phyloP scores from a whole-genome alignment of 2,888 invertebrate species.

The Meganola albula region DNA sequence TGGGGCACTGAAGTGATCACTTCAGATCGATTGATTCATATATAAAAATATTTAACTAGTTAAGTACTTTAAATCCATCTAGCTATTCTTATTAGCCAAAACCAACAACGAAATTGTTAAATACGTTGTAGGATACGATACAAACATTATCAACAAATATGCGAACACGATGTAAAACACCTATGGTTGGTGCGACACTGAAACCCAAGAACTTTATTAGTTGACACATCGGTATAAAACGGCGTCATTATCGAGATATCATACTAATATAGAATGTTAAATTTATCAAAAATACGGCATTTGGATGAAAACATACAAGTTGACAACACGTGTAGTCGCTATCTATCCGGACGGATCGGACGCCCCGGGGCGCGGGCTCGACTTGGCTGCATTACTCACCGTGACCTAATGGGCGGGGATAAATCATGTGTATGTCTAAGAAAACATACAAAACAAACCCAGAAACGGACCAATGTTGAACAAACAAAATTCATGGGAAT shows the following conservation, averaged over 20 bases:
- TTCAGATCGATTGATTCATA: too few relatives aligned
- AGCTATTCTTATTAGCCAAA: too few relatives aligned
- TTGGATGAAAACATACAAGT: slow-evolving; percentile 76
- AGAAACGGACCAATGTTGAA: slow-evolving; percentile 64
- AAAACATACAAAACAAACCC: slow-evolving; percentile 55
- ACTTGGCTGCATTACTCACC: slow-evolving; percentile 65
- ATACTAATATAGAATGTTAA: slow-evolving; percentile 66
- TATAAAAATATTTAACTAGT: too few relatives aligned
- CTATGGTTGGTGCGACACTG: slow-evolving; percentile 21
- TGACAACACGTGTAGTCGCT: slow-evolving; percentile 74
- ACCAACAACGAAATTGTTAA: too few relatives aligned
- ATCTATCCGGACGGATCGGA: slow-evolving; percentile 68
- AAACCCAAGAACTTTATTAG: slow-evolving; percentile 51
- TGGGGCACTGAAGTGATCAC: too few relatives aligned
- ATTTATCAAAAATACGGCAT: slow-evolving; percentile 69
- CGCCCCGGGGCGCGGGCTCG: slow-evolving; percentile 61
- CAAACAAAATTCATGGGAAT: slow-evolving; percentile 76
- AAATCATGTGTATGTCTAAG: slow-evolving; percentile 69
- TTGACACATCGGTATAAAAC: slow-evolving; percentile 58
- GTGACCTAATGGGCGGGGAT: slow-evolving; percentile 73
- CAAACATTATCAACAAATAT: too few relatives aligned
- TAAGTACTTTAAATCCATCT: too few relatives aligned
- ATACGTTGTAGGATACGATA: too few relatives aligned
- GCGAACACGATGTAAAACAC: slow-evolving; percentile 32
- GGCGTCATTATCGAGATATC: slow-evolving; percentile 62